Conservation (phyloP, 2,113 vertebrate species). For the Dryoscopus gambensis region DNA sequence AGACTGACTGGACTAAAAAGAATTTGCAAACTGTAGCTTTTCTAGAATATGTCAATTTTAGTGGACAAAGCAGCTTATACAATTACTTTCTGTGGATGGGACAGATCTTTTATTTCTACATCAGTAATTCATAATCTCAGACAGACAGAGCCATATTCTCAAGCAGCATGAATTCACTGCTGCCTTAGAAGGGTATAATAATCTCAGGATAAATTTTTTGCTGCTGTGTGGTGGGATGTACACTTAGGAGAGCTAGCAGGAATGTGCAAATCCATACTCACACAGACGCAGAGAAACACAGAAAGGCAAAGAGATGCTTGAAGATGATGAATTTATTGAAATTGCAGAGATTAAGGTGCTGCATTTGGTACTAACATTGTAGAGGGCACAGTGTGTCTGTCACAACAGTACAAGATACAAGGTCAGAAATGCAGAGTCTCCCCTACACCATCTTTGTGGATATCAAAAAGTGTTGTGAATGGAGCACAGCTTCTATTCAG, state of each 20-base stretch:
- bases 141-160: not conserved
- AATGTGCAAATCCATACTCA: not conserved
- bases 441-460: not conserved
- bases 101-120: not conserved
- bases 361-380: rapidly evolving
- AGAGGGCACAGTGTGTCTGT: not conserved
- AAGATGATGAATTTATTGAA: not conserved
- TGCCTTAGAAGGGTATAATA: not conserved
- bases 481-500: not conserved
- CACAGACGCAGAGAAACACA: not conserved
- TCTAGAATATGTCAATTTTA: not conserved
- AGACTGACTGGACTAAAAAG: not conserved
- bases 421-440: not conserved
- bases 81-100: not conserved
- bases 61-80: not conserved
- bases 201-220: not conserved
- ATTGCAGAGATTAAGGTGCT: not conserved
- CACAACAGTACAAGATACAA: not conserved
- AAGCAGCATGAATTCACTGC: not conserved
- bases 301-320: not conserved
- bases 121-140: not conserved
- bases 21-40: not conserved
- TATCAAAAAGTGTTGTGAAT: not conserved
- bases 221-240: not conserved
- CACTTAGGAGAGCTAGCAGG: not conserved